Percentiles rank a stretch among this genome's conserved stretches.
These are phyloP conservation scores for Eonycteris spelaea DNA, from an alignment of 2,113 vertebrate genomes.

Conservation along the genomic window DNA sequence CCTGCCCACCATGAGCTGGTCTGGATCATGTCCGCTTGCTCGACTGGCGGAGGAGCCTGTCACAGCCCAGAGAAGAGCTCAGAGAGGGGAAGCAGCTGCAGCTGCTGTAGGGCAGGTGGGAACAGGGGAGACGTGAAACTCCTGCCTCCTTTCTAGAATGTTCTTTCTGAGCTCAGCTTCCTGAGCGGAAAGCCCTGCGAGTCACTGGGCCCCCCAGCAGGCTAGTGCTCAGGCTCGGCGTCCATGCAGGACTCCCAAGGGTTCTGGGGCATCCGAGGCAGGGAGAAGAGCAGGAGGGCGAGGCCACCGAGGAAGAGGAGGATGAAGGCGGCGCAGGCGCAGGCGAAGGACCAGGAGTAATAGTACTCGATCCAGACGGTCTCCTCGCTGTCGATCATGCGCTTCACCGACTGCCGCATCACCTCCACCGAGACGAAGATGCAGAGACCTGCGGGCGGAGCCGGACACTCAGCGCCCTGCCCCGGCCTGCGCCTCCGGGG, in stretches of 20 bases:
- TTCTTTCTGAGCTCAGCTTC: neutral
- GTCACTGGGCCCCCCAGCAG: fast-evolving
- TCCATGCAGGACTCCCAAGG: slow-evolving; percentile 99
- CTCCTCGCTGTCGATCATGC: slow-evolving; percentile 95
- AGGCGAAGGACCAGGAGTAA: slow-evolving; percentile 95
- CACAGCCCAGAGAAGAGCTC: neutral
- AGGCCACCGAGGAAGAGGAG: slow-evolving; percentile 93
- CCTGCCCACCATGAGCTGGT: neutral
- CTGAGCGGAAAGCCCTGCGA: neutral
- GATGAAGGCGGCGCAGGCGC: slow-evolving; percentile 90
- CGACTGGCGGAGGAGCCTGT: neutral
- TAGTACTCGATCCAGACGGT: slow-evolving; percentile 93
- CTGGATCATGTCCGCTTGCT: neutral
- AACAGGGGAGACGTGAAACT: neutral
- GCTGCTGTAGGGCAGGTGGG: neutral
- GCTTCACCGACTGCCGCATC: slow-evolving; percentile 95
- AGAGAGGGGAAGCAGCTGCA: neutral
- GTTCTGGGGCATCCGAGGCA: slow-evolving; percentile 96
- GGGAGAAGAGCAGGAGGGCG: slow-evolving; percentile 90
- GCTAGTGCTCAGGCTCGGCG: slow-evolving; percentile 89
- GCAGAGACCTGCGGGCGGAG: slow-evolving; percentile 88
- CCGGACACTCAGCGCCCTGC: neutral
- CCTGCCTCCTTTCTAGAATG: neutral
- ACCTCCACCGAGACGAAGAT: slow-evolving; percentile 95
- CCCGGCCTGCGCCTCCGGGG: neutral